phyloP scores from a whole-genome alignment of 2,888 invertebrate genomes.

The Alsophila aescularia region DNA sequence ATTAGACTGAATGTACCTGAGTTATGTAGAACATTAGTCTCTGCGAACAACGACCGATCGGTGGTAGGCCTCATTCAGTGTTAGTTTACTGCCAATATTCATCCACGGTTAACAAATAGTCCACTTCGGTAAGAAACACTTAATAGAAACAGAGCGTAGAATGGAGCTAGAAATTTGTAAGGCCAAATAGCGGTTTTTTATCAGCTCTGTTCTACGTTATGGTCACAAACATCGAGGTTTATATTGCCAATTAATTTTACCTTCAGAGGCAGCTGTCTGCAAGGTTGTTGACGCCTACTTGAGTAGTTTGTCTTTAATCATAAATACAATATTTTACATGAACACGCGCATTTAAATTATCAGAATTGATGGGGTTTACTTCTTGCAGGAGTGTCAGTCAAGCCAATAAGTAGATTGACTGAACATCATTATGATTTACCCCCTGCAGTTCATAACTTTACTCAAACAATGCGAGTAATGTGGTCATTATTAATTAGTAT shows the following conservation, averaged over 20 bases:
- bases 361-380: not conserved
- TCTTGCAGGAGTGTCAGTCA: not conserved
- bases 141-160: slow-evolving; percentile 6
- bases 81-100: slow-evolving; percentile 32
- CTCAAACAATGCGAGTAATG: not conserved
- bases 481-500: too few species aligned
- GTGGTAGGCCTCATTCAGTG: slow-evolving; percentile 28
- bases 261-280: slow-evolving; percentile 31
- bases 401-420: slow-evolving; percentile 6
- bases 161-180: not conserved
- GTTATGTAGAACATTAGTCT: slow-evolving; percentile 33
- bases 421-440: slow-evolving; percentile 12
- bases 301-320: slow-evolving; percentile 27
- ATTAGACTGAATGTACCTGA: slow-evolving; percentile 13
- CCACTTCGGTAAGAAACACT: slow-evolving; percentile 16
- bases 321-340: slow-evolving; percentile 5
- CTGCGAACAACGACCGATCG: slow-evolving; percentile 34
- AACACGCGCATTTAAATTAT: not conserved
- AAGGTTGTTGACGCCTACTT: slow-evolving; percentile 28
- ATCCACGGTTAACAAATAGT: slow-evolving; percentile 20
- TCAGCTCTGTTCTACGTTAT: slow-evolving; percentile 5
- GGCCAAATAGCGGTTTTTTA: not conserved
- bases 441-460: not conserved
- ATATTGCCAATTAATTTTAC: slow-evolving; percentile 28
- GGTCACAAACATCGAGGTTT: slow-evolving; percentile 27